Evolutionary conservation across 2,113 vertebrate species (phyloP), one percentile per base, ranked within the genome.

Genomic region (Tupaia tana): DNA sequence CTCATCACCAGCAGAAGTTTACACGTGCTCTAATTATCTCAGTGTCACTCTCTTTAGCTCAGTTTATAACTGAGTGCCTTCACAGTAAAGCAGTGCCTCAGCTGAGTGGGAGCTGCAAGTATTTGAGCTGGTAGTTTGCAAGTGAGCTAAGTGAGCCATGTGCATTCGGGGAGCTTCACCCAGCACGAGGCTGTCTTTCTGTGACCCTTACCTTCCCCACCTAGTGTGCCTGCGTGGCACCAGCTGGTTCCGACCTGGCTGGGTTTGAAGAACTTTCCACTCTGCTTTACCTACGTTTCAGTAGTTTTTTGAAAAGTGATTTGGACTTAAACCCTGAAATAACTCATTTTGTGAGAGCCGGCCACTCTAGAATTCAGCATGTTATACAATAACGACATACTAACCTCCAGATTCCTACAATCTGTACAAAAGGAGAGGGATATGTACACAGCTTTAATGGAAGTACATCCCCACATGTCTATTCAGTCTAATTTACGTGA

Each of bases 281-380:
- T 89, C 31, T 34, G 9, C 2, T 91, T 2, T 74, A 56, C 5
- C 3, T 25, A 19, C 43, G 7, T 71, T 91, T 89, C 64, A 0
- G 0, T 31, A 5, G 12, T 73, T 61, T 81, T 58, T 61, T 43
- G 9, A 70, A 75, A 75, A 78, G 7, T 34, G 7, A 90, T 67
- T 84, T 95, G 66, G 58, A 9, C 6, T 89, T 80, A 90, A 91
- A 75, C 87, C 4, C 8, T 80, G 7, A 87, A 91, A 71, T 80
- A 81, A 93, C 86, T 89, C 22, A 2, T 66, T 74, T 77, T 89
- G 77, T 74, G 10, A 94, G 87, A 89, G 20, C 4, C 22, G 64
- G 27, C 78, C 14, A 78, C 12, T 95, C 4, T 22, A 77, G 4
- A 93, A n/a, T 81, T 31, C 9, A 87, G 20, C 12, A 22, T 64